Base-by-base conservation (phyloP, 2,797 vertebrate species). In the Argyrosomus regius region DNA sequence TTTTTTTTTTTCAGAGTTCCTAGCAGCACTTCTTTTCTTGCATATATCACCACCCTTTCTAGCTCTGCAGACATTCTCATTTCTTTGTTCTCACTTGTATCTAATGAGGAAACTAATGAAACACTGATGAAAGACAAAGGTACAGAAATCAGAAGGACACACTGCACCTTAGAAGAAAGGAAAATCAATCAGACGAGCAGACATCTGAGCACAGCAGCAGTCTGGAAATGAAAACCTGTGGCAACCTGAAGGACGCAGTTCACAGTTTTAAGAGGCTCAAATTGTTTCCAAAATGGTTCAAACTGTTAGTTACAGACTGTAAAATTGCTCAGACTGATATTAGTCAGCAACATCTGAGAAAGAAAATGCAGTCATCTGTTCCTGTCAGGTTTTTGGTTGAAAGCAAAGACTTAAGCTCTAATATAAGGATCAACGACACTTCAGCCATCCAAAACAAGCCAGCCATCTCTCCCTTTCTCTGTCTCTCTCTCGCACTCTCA, bases 81-180 rank as follows among this genome's bases (percentile, higher is more conserved):
- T 50, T 54, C 66, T 77, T 57, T 65, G 35, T 58, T 75, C 53
- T 71, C 43, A 39, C 59, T 66, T 46, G 26, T 16, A 31, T 81
- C 72, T 80, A 56, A 80, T 69, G 56, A 67, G 41, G 62, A 70
- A 83, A 24, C 24, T 28, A 72, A 77, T 78, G 48, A 85, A 64
- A 50, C 77, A 7, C 41, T 16, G 20, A 80, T 62, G 31, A 80
- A 77, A 66, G 64, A 73, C 24, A 35, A 45, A 71, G 12, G 56
- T 28, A 46, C 72, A 22, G 41, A 41, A 72, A 70, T 52, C 56
- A 72, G 52, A 31, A 22, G 24, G 26, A 14, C 20, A 20, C 1
- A 10, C 31, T 2, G 22, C 46, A 58, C 39, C 41, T 48, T 4
- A n/a, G 31, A 41, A 11, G 22, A 5, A 39, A 62, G 24, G 35